Conservation (phyloP, 2,113 vertebrate species). For the Otolemur garnettii region DNA sequence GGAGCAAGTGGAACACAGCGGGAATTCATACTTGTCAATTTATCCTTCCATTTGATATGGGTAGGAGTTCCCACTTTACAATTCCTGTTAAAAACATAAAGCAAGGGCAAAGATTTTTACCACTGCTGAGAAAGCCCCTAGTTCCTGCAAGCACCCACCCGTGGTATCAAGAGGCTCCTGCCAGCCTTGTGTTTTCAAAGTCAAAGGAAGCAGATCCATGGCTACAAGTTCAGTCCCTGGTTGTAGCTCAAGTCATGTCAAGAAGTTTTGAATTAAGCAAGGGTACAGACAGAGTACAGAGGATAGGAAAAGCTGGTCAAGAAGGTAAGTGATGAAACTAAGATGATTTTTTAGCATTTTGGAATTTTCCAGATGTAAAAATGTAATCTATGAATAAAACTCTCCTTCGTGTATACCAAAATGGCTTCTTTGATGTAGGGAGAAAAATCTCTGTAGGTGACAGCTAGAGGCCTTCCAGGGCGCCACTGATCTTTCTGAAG, state of each 20-base stretch:
- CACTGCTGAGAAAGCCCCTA: not conserved
- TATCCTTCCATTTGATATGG: not conserved
- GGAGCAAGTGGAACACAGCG: not conserved
- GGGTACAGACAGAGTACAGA: not conserved
- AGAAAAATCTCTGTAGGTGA: not conserved
- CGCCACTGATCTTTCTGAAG: not conserved
- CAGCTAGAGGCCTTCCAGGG: not conserved
- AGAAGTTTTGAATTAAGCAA: not conserved
- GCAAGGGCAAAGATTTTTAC: slow-evolving; percentile 15
- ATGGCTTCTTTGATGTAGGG: slow-evolving; percentile 15
- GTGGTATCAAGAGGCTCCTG: not conserved
- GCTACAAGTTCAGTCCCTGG: not conserved
- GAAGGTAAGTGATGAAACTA: not conserved
- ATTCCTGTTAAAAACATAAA: not conserved
- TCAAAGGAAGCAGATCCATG: not conserved
- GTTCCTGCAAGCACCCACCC: not conserved
- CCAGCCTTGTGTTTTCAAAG: not conserved
- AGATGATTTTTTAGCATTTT: slow-evolving; percentile 16
- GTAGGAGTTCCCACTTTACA: not conserved
- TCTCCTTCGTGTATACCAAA: slow-evolving; percentile 5
- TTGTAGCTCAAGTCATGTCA: not conserved
- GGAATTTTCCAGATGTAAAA: slow-evolving; percentile 47
- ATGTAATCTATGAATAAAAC: not conserved
- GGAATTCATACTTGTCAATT: not conserved
- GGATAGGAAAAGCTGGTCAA: not conserved